Base-by-base conservation (phyloP, 2,888 invertebrate species). In the Athalia cordata region DNA sequence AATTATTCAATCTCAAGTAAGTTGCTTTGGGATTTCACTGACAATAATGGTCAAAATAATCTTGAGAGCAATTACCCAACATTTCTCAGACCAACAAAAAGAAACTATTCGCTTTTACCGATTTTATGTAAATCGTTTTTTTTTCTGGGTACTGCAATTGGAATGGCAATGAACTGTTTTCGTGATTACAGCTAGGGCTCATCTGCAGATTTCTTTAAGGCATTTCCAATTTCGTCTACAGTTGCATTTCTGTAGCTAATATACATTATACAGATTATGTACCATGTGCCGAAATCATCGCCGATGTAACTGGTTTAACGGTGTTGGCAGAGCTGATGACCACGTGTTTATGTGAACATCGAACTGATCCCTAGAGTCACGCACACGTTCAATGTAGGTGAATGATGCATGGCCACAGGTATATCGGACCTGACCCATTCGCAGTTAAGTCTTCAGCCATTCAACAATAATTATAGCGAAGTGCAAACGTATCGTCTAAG, bases 241-340 rank as follows among this genome's bases (percentile, higher is more conserved):
- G 29, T 29, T 29, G 29, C 43, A 13, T 49, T 66, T 49, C 49
- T 66, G 49, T 8, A n/a, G 8, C 67, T 50, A 29, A 1, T 29
- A 29, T 29, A 67, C 49, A 67, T 50, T 13, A 52, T 9, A 45
- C 55, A 70, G 55, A 70, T 70, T 55, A 67, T 55, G 13, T 47
- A 61, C 59, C 59, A 61, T 74, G 47, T 49, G 74, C 49, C 52
- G 74, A 74, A 74, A 74, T 74, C 61, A 7, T 43, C 29, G 74
- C 15, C 52, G 74, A 74, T 61, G 61, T 74, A 61, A 11, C 43
- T 49, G 13, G 61, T 61, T 61, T 61, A 74, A 74, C 52, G 61
- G 61, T 74, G 70, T 70, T 70, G 70, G 55, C 70, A 70, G 43
- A 70, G 55, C 55, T 70, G 55, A 81, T 78, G 79, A 80, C 77